These are phyloP conservation scores for Hipposideros larvatus DNA, from an alignment of 2,797 vertebrate genomes.

Conservation along the genomic window DNA sequence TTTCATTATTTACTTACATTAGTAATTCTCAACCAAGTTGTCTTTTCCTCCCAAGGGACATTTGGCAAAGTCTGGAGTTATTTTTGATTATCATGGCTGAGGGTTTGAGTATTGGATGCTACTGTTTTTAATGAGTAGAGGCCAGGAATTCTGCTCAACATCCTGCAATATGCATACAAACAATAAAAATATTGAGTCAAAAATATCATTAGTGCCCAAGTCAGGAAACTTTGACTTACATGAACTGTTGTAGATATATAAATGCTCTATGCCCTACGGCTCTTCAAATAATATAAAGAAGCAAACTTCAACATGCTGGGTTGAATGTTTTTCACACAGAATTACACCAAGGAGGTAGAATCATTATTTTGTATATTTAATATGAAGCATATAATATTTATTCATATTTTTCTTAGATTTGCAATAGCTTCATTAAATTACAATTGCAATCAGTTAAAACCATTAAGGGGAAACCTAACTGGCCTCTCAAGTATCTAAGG, in stretches of 20 bases:
- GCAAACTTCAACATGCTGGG: not conserved
- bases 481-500: conserved; percentile 86
- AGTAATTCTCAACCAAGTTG: not conserved
- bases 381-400: not conserved
- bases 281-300: not conserved
- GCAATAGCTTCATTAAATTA: conserved; percentile 85
- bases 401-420: conserved; percentile 69
- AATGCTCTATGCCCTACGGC: not conserved
- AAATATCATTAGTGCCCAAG: not conserved
- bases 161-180: not conserved
- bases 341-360: conserved; percentile 5
- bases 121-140: not conserved
- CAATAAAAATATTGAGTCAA: not conserved
- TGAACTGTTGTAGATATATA: not conserved
- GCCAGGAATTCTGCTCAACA: not conserved
- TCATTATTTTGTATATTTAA: conserved; percentile 27
- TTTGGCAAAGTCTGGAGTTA: not conserved
- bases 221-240: not conserved
- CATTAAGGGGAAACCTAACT: conserved; percentile 83
- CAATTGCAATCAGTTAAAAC: conserved; percentile 83
- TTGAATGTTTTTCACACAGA: not conserved
- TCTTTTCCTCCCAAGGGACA: not conserved
- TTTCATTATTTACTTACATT: not conserved
- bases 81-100: not conserved
- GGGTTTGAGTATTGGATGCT: not conserved